These are phyloP conservation scores for Tachystola acroxantha DNA, from an alignment of 2,888 invertebrate species.

Conservation along the genomic window DNA sequence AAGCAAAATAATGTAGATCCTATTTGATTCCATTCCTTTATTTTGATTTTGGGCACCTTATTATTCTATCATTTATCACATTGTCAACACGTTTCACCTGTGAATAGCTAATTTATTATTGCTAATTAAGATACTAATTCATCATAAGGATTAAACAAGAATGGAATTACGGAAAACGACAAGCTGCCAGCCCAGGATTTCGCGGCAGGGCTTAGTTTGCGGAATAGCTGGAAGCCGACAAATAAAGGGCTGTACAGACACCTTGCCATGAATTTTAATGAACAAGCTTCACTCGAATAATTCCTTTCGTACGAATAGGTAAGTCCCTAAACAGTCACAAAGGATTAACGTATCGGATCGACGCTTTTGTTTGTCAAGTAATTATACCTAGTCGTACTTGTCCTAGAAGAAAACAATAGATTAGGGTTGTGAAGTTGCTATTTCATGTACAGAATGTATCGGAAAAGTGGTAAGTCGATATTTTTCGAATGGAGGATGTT, in stretches of 20 bases:
- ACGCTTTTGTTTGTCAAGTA: conserved; percentile 27
- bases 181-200: conserved; percentile 6
- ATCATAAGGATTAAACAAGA: not conserved
- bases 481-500: no score
- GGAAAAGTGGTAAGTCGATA: no score
- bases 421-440: no score
- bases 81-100: no score
- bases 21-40: no score
- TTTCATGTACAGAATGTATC: no score
- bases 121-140: not conserved
- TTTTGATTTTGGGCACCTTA: no score
- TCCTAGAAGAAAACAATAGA: not conserved
- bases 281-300: conserved; percentile 40
- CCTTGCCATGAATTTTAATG: conserved; percentile 50
- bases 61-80: no score
- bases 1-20: no score
- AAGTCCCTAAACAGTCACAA: conserved; percentile 37
- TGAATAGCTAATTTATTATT: no score
- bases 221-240: conserved; percentile 32
- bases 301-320: conserved; percentile 37
- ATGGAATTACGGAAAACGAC: conserved; percentile 8
- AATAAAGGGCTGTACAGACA: conserved; percentile 39
- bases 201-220: conserved; percentile 20
- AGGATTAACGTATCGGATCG: conserved; percentile 39
- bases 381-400: not conserved